Base-by-base conservation (phyloP, 1,140 invertebrate genomes). In the Drosophila equinoxialis region DNA sequence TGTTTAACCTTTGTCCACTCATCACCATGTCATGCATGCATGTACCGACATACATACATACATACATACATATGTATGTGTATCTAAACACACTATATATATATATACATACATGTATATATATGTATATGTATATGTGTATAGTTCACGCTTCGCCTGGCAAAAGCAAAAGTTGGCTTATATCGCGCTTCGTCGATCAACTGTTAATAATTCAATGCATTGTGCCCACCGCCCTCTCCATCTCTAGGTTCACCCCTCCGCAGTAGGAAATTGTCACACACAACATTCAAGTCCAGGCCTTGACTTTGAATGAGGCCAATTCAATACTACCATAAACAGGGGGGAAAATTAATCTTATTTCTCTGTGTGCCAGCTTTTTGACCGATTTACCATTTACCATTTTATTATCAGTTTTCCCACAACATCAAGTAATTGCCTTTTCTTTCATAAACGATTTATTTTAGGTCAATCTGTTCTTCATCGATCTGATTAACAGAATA, bases 121-220 rank as follows among this genome's bases (percentile, higher is more conserved):
- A n/a, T 41, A n/a, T 3, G 3, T 42, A 14, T 13, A 42, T n/a
- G 2, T 48, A 8, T 51, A 4, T 23, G 11, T 17, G 17, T 51
- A 6, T 78, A 80, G 74, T 89, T 87, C 33, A 84, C 85, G 84
- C 84, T 89, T 87, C 74, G 68, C 68, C 81, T 72, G 71, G 71
- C 84, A 83, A 78, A 73, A 60, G 62, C 70, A 62, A 81, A 68
- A 58, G 64, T 48, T 42, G 45, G 45, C 45, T 51, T 23, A 51
- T 51, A 51, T 71, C 64, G 74, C 71, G 66, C 70, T 62, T 79
- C 59, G 57, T 73, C 77, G 85, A 87, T 90, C 84, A 87, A 74
- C 73, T 84, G 86, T 84, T 80, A 87, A 84, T 87, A 84, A 87
- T 89, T 73, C 81, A 79, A 82, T 82, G 79, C 68, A 51, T 17